A percentile compares a stretch with the other conserved stretches of the same genome.
Evolutionary conservation across 2,113 vertebrate genomes (phyloP).

Genomic region (Elachura formosa): DNA sequence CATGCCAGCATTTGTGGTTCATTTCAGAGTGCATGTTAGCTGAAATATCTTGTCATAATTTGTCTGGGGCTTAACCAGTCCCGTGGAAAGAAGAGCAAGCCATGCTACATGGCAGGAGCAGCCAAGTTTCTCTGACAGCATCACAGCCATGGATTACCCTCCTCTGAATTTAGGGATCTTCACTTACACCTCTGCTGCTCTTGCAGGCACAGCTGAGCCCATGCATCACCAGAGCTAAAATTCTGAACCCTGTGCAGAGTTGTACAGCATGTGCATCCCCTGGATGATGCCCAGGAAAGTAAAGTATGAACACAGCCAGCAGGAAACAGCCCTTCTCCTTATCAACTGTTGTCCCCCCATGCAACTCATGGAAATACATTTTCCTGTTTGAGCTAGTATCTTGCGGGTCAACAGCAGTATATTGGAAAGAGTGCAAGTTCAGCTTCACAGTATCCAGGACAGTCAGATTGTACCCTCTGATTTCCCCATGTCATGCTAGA

Average conservation of each 20-base stretch:
- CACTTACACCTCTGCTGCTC: not conserved
- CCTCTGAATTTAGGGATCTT: not conserved
- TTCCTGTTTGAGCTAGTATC: not conserved
- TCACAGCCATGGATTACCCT: accelerated
- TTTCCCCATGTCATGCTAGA: not conserved
- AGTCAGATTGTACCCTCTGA: not conserved
- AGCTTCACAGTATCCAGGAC: not conserved
- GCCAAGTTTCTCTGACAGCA: accelerated
- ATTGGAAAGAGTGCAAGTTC: not conserved
- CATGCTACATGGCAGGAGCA: not conserved
- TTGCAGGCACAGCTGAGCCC: not conserved
- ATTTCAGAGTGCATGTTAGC: not conserved
- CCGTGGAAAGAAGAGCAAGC: not conserved
- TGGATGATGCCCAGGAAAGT: not conserved
- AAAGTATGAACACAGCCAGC: not conserved
- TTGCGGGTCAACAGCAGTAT: not conserved
- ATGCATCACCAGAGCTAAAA: not conserved
- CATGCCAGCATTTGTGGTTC: not conserved
- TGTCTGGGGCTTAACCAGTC: not conserved
- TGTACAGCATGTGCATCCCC: not conserved
- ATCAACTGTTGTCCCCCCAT: not conserved
- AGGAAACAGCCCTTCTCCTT: not conserved
- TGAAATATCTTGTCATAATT: not conserved
- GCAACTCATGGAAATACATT: not conserved
- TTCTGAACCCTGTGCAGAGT: not conserved